Conservation (phyloP, 2,888 invertebrate species). For the Lasioglossum morio region DNA sequence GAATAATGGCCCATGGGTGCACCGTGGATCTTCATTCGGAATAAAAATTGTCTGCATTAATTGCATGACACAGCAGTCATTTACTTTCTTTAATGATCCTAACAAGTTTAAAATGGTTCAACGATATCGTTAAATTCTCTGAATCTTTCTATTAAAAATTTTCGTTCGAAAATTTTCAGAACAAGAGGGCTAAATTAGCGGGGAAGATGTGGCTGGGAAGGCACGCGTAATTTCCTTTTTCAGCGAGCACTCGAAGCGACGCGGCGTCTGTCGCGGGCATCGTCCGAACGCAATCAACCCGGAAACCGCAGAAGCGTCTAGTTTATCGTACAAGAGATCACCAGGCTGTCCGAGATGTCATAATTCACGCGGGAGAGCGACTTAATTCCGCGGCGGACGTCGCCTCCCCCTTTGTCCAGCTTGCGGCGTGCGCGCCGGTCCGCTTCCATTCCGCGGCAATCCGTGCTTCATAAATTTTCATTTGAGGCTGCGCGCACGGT, state of each 20-base stretch:
- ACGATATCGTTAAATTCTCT: neutral
- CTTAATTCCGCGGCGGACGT: conserved; percentile 54
- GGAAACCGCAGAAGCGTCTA: conserved; percentile 21
- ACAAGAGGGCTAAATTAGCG: neutral
- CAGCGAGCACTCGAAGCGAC: neutral
- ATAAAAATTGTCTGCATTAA: neutral
- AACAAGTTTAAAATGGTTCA: neutral
- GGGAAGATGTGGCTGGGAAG: neutral
- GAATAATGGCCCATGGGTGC: neutral
- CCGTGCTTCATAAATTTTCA: conserved; percentile 70
- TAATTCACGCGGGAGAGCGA: conserved; percentile 60
- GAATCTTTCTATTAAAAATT: too few relatives aligned
- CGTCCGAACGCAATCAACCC: conserved; percentile 13
- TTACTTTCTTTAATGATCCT: neutral
- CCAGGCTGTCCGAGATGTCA: conserved; percentile 46
- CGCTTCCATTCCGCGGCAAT: conserved; percentile 56
- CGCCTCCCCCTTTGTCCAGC: conserved; percentile 18
- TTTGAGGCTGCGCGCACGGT: conserved; percentile 47
- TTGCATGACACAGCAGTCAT: too few relatives aligned
- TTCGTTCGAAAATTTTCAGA: neutral
- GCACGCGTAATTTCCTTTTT: neutral
- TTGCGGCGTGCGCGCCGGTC: conserved; percentile 5
- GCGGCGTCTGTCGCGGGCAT: neutral
- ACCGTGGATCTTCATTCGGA: neutral
- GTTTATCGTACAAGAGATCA: conserved; percentile 38